These are phyloP conservation scores for Mastomys natalensis DNA, from an alignment of 2,113 vertebrate genomes.

Conservation along the genomic window DNA sequence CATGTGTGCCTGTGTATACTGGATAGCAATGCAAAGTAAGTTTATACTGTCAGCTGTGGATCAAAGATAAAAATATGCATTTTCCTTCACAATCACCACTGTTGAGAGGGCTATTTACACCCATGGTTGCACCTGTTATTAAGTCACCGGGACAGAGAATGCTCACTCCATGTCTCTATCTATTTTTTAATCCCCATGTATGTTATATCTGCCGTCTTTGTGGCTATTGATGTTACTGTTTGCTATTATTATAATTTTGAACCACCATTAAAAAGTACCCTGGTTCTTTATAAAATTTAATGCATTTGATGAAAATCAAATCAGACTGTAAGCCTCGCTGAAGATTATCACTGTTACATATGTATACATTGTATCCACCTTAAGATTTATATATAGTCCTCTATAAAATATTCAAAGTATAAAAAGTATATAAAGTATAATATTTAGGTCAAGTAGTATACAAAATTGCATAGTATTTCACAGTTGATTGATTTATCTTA, in stretches of 20 bases:
- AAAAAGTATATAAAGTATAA: not conserved
- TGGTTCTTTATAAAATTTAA: not conserved
- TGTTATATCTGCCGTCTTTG: not conserved
- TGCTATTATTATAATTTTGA: not conserved
- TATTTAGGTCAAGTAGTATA: not conserved
- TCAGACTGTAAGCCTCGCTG: not conserved
- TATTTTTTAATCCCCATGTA: not conserved
- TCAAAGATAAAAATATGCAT: not conserved
- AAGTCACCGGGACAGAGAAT: not conserved
- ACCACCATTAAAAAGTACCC: not conserved
- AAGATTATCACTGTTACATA: not conserved
- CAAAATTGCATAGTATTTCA: not conserved
- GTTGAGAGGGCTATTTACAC: not conserved
- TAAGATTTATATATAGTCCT: not conserved
- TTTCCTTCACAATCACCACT: not conserved
- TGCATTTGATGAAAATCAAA: constrained; percentile 27
- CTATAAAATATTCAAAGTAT: constrained; percentile 17
- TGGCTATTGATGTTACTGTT: not conserved
- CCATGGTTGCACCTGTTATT: not conserved
- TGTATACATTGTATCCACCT: not conserved
- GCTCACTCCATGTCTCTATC: not conserved
- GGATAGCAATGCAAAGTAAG: not conserved
- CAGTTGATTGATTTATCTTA: not conserved
- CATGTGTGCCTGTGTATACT: not conserved
- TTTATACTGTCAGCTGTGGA: not conserved